Evolutionary conservation across 1,140 invertebrate genomes (phyloP).

Genomic region (Zaprionus camerounensis): DNA sequence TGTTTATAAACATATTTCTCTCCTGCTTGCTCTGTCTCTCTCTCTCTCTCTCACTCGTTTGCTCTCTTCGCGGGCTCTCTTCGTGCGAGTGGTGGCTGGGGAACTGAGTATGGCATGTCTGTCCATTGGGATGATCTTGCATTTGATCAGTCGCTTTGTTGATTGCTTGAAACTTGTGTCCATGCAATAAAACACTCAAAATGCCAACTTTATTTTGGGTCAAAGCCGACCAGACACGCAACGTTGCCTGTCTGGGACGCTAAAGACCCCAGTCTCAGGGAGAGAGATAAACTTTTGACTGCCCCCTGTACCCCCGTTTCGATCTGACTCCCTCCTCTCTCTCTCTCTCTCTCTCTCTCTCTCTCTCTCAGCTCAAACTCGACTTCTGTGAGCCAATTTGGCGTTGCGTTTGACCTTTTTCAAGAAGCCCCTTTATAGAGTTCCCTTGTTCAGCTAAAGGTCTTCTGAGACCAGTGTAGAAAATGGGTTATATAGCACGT

Average conservation of each 20-base stretch:
- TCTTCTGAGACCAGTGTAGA: conserved; percentile 48
- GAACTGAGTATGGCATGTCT: conserved; percentile 35
- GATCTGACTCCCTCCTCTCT: conserved; percentile 8
- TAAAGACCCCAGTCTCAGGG: conserved; percentile 13
- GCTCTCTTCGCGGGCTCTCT: not conserved
- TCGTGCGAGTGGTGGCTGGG: conserved; percentile 17
- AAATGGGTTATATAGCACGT: conserved; percentile 59
- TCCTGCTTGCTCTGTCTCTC: conserved; percentile 14
- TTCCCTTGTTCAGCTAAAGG: conserved; percentile 18
- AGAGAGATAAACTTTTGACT: conserved; percentile 67
- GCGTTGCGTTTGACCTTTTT: conserved; percentile 77
- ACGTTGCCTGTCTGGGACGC: conserved; percentile 66
- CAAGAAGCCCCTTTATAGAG: conserved; percentile 23
- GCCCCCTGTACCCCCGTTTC: not conserved
- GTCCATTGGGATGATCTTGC: conserved; percentile 78
- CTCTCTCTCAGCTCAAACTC: not conserved
- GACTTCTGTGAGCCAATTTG: conserved; percentile 64
- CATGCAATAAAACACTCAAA: conserved; percentile 82
- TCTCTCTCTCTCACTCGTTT: not conserved
- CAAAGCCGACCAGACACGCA: conserved; percentile 77
- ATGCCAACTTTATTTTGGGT: conserved; percentile 82
- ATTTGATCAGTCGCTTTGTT: conserved; percentile 82
- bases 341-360: conserved; percentile 7
- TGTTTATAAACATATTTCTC: conserved; percentile 81
- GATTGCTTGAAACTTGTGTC: conserved; percentile 81